These are phyloP conservation scores for Gerris buenoi DNA, from an alignment of 1,140 invertebrate genomes.

Conservation along the genomic window DNA sequence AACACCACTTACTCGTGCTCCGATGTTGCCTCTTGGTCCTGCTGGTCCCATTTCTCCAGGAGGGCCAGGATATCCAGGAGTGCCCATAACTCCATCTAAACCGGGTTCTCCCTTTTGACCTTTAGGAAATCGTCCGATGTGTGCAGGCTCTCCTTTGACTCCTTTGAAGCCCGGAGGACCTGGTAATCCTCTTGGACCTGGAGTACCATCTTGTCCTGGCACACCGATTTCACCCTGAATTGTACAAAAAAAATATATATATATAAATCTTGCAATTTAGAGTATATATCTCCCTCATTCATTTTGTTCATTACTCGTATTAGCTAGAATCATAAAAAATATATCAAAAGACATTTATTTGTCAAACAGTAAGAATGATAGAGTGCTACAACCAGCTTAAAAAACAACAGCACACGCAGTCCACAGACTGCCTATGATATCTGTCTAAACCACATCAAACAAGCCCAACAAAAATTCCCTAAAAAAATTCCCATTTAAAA, in stretches of 20 bases:
- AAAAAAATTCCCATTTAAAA: too few relatives aligned
- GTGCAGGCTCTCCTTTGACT: conserved; percentile 43
- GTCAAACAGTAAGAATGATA: too few relatives aligned
- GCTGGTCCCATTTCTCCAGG: conserved; percentile 36
- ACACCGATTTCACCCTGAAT: conserved; percentile 9
- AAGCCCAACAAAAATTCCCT: too few relatives aligned
- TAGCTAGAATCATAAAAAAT: too few relatives aligned
- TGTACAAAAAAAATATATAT: neutral
- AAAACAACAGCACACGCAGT: too few relatives aligned
- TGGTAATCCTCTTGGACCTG: conserved; percentile 11
- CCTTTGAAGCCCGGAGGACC: conserved; percentile 41
- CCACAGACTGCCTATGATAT: too few relatives aligned
- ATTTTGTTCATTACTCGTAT: too few relatives aligned
- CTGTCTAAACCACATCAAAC: too few relatives aligned
- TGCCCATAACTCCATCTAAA: conserved; percentile 35
- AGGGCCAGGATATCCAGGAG: conserved; percentile 30
- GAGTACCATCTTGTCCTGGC: conserved; percentile 2
- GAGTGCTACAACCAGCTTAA: too few relatives aligned
- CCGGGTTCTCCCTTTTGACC: conserved; percentile 31
- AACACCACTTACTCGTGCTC: conserved; percentile 16
- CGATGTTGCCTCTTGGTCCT: conserved; percentile 35
- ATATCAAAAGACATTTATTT: too few relatives aligned
- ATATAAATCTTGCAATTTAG: too few relatives aligned
- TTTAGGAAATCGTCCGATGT: conserved; percentile 9
- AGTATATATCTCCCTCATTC: too few relatives aligned